These are phyloP conservation scores for Drosophila multiciliata DNA, from an alignment of 2,888 invertebrate genomes.

Conservation along the genomic window DNA sequence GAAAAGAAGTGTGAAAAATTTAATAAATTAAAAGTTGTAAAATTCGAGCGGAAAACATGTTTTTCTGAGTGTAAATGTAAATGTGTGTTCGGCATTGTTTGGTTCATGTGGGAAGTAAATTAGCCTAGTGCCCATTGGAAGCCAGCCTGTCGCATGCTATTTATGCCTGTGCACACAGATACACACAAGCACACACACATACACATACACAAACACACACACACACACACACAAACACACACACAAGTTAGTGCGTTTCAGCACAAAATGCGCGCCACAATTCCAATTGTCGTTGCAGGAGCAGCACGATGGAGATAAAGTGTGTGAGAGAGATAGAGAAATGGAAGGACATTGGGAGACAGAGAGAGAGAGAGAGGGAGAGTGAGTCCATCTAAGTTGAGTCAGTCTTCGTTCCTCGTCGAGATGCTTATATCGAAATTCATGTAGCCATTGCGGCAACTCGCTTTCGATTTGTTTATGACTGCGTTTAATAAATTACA, in stretches of 20 bases:
- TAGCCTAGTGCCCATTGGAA: conserved; percentile 62
- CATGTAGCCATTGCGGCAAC: conserved; percentile 63
- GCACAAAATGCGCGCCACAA: conserved; percentile 72
- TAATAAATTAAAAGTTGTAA: not conserved
- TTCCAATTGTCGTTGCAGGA: conserved; percentile 62
- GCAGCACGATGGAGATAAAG: conserved; percentile 4
- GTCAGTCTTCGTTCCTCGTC: conserved; percentile 44
- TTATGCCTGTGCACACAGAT: conserved; percentile 38
- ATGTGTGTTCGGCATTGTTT: conserved; percentile 47
- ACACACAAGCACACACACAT: not conserved
- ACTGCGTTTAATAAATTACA: conserved; percentile 71
- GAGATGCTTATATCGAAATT: conserved; percentile 68
- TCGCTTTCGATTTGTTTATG: conserved; percentile 75
- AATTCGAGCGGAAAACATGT: not conserved
- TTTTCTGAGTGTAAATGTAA: conserved; percentile 9
- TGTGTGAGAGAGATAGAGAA: conserved; percentile 5
- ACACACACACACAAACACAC: not conserved
- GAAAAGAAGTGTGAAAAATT: not conserved
- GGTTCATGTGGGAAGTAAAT: conserved; percentile 74
- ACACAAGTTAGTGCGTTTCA: conserved; percentile 59
- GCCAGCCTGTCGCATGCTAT: conserved; percentile 58
- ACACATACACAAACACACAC: conserved; percentile 3
- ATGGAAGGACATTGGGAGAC: not conserved
- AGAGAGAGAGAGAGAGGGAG: not conserved
- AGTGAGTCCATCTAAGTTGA: conserved; percentile 49